Conservation (phyloP, 2,888 invertebrate genomes). For the Melitaea athalia region DNA sequence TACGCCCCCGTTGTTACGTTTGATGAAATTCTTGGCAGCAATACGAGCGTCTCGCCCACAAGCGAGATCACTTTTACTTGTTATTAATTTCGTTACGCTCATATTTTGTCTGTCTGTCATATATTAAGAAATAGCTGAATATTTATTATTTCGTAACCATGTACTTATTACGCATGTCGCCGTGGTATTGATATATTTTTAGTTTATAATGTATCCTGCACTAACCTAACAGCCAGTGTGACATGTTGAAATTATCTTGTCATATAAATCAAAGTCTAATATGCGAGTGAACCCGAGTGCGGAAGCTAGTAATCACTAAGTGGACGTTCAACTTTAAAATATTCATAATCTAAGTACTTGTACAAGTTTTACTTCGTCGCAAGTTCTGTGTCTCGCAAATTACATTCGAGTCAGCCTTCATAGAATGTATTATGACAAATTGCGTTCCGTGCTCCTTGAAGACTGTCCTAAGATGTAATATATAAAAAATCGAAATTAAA, state of each 20-base stretch:
- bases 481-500: no score
- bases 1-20: slow-evolving; percentile 71
- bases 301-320: background rate
- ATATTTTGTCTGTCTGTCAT: slow-evolving; percentile 4
- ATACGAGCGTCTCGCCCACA: slow-evolving; percentile 82
- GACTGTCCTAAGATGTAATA: background rate
- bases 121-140: slow-evolving; percentile 1
- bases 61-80: slow-evolving; percentile 34
- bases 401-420: slow-evolving; percentile 16
- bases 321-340: background rate
- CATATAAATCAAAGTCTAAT: no score
- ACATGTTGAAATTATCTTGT: no score
- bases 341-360: background rate
- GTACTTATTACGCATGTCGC: background rate
- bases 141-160: background rate
- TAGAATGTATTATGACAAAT: slow-evolving; percentile 10
- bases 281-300: background rate
- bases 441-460: background rate
- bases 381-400: slow-evolving; percentile 16
- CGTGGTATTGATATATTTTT: background rate
- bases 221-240: no score
- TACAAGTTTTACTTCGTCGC: slow-evolving; percentile 16
- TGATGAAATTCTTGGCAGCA: slow-evolving; percentile 80
- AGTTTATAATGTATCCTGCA: no score
- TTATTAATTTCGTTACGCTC: background rate